Evolutionary conservation across 23 tunicate species (phyloP), one percentile per base, ranked within the genome.

Genomic region (Ciona savignyi): DNA sequence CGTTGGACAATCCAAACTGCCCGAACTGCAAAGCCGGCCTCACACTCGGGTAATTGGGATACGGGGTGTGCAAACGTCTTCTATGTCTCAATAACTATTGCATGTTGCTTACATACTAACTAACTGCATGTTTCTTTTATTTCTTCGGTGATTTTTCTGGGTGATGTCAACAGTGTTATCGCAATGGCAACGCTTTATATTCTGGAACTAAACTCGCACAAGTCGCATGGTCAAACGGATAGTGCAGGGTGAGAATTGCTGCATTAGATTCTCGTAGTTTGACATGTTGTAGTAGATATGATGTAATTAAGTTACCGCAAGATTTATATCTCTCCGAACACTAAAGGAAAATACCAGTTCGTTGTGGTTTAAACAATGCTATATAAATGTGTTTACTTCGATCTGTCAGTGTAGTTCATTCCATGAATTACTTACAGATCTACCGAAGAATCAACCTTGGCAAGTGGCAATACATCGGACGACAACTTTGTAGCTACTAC

Each of bases 171-270:
- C 75, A 82, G 87, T 61, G 87, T 82, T 0, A 82, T 82, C 56
- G 33, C 80, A 4, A 82, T 82, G 87, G 80, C 87, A 33, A 82
- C 87, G 3, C 80, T 82, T 23, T 82, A 82, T 60, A 82, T 82
- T 67, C 80, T 82, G 23, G 87, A 82, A 67, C 66, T 82, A 15
- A 31, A 74, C 65, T 34, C 73, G 25, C 42, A 69, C 2, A 67
- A 67, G 6, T 2, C 25, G 33, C 33, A 34, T 3, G 73, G 23
- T 26, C 27, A 24, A 51, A 29, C 29, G 27, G 67, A 63, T 62
- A 25, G 56, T 0, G n/a, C 9, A 34, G 82, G 72, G 71, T 77
- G 31, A 25, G 64, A 62, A n/a, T 2, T 32, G 60, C 60, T n/a
- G 21, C 51, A 30, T 31, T 25, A 69, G 4, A 26, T 15, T 49